Base-by-base conservation (phyloP, 2,888 invertebrate species). In the Nomada flava region DNA sequence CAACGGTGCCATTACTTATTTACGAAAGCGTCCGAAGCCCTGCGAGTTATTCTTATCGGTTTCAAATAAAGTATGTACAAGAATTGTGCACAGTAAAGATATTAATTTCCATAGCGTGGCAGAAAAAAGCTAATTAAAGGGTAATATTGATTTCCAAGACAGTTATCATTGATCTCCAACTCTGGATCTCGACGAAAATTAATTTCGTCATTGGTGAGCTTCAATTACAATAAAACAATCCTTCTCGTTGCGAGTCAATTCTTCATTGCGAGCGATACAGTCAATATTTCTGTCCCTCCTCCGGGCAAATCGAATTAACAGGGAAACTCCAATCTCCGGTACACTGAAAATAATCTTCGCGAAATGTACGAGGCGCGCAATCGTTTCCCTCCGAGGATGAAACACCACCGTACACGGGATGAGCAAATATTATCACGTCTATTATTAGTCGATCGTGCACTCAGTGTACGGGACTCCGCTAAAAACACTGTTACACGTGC, bases 361-460 rank as follows among this genome's bases (percentile, higher is more conserved):
- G 47, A 42, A 76, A 59, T 18, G 57, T 42, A 42, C 20, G 62
- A 52, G 18, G 15, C 55, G 50, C 23, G 36, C 60, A 53, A 62
- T 67, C 71, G 67, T 13, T 53, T 59, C n/a, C 50, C 36, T 20
- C 7, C 13, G 57, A 13, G 18, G 47, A 20, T 44, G 20, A 36
- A 55, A 62, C 53, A 50, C 11, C 53, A 18, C 13, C n/a, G 15
- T 47, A 29, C 59, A n/a, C 18, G 71, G 59, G 13, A 20, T 47
- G 63, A 52, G 83, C 82, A 82, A 83, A 83, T 83, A 84, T 84
- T 84, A 84, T 82, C 83, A 20, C 69, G 60, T 78, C 83, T 84
- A 84, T 84, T 84, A 84, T 78, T 84, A 84, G 82, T 70, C 72
- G 69, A 82, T 82, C 76, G 83, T 59, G 20, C 69, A 64, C 68